phyloP scores from a whole-genome alignment of 2,797 vertebrate genomes.

The Diglossa cyanea region DNA sequence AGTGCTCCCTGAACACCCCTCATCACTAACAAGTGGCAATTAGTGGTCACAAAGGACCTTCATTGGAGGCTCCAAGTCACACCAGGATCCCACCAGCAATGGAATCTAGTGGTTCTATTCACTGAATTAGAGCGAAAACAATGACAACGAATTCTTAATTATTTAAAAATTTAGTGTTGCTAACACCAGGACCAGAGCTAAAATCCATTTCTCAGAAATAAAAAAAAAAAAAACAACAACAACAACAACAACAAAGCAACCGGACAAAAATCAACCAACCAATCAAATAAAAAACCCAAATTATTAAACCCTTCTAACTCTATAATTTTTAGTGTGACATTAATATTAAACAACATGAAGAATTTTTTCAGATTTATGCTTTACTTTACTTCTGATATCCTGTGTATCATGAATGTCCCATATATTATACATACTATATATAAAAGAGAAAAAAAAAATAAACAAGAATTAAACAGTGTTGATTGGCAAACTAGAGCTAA shows the following conservation, averaged over 20 bases:
- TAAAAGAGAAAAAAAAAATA: background rate
- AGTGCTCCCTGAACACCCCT: background rate
- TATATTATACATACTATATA: background rate
- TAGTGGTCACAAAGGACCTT: background rate
- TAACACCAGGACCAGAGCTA: background rate
- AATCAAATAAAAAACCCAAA: background rate
- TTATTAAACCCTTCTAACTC: rapidly evolving
- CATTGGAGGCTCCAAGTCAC: background rate
- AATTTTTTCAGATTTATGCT: background rate
- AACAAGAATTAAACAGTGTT: background rate
- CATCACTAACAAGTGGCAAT: background rate
- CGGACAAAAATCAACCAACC: background rate
- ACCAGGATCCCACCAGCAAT: background rate
- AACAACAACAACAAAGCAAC: background rate
- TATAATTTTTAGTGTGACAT: background rate
- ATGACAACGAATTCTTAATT: background rate
- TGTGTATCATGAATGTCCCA: too few relatives aligned
- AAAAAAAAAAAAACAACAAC: background rate
- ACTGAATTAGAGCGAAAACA: background rate
- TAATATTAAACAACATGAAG: background rate
- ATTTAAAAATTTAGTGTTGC: background rate
- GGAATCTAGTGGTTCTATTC: background rate
- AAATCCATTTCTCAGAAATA: background rate
- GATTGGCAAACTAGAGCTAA: background rate
- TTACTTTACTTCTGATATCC: background rate